Conservation (phyloP, 2,113 vertebrate genomes). For the Protomyctophum bolini region DNA sequence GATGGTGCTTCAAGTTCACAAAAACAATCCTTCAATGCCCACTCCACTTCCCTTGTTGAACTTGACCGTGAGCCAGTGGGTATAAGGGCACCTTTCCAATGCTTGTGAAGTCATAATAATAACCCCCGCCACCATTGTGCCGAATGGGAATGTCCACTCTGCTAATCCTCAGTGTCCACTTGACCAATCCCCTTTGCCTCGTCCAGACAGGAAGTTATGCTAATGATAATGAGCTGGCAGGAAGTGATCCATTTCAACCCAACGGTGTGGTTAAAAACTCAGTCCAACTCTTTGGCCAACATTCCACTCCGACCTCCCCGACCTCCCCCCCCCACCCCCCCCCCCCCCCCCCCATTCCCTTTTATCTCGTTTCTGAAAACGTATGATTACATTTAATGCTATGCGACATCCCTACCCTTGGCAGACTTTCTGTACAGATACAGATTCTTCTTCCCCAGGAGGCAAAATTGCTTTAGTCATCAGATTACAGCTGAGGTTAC, state of each 20-base stretch:
- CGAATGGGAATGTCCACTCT: slow-evolving; percentile 40
- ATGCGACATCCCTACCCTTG: slow-evolving; percentile 2
- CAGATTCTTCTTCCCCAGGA: neutral
- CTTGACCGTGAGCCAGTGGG: slow-evolving; percentile 39
- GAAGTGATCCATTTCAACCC: slow-evolving; percentile 54
- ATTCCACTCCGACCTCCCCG: slow-evolving; percentile 6
- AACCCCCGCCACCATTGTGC: slow-evolving; percentile 41
- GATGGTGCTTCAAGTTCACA: neutral
- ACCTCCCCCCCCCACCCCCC: no score
- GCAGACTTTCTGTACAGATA: neutral
- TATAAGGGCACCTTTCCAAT: slow-evolving; percentile 43
- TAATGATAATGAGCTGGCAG: slow-evolving; percentile 55
- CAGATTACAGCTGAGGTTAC: neutral
- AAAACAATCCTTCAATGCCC: slow-evolving; percentile 10
- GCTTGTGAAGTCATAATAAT: slow-evolving; percentile 62
- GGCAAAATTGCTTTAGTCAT: neutral
- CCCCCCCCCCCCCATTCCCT: neutral
- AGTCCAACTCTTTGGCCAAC: slow-evolving; percentile 10
- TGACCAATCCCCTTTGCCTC: slow-evolving; percentile 14
- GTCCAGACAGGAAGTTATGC: slow-evolving; percentile 55
- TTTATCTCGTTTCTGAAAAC: slow-evolving; percentile 4
- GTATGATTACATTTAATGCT: slow-evolving; percentile 4
- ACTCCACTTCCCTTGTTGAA: slow-evolving; percentile 21
- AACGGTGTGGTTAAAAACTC: slow-evolving; percentile 11
- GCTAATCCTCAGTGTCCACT: slow-evolving; percentile 43